These are phyloP conservation scores for Thamnophis sirtalis DNA, from an alignment of 2,113 vertebrate species.

Conservation along the genomic window DNA sequence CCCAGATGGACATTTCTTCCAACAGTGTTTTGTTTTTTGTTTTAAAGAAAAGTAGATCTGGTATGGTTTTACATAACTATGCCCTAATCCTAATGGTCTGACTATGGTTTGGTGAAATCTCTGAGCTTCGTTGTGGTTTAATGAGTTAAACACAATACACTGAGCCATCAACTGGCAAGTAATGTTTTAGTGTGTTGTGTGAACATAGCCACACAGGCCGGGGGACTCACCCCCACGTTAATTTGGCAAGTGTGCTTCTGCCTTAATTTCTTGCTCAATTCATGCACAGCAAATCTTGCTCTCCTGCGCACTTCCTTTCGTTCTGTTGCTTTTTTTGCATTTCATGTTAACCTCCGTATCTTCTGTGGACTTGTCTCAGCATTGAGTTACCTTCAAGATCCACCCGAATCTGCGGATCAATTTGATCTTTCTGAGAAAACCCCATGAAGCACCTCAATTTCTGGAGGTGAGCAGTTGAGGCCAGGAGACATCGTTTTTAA, in stretches of 20 bases:
- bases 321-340: too few relatives aligned
- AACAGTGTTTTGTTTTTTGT: not conserved
- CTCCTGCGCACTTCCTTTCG: too few relatives aligned
- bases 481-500: not conserved
- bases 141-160: not conserved
- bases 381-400: not conserved
- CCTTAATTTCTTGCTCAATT: not conserved
- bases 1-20: too few relatives aligned
- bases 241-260: not conserved
- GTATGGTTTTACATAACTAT: not conserved
- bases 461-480: not conserved
- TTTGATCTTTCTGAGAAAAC: not conserved
- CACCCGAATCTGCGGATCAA: not conserved
- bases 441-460: not conserved
- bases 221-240: not conserved
- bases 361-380: not conserved
- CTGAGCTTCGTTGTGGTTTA: not conserved
- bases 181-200: not conserved
- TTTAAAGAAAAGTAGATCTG: not conserved
- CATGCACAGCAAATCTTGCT: not conserved
- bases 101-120: not conserved
- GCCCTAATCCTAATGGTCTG: not conserved
- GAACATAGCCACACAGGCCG: not conserved
- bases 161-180: not conserved
- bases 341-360: not conserved